A percentile compares a stretch with the other conserved stretches of the same genome.
Evolutionary conservation across 2,797 vertebrate species (phyloP).

Genomic region (Neopelma chrysocephalum): DNA sequence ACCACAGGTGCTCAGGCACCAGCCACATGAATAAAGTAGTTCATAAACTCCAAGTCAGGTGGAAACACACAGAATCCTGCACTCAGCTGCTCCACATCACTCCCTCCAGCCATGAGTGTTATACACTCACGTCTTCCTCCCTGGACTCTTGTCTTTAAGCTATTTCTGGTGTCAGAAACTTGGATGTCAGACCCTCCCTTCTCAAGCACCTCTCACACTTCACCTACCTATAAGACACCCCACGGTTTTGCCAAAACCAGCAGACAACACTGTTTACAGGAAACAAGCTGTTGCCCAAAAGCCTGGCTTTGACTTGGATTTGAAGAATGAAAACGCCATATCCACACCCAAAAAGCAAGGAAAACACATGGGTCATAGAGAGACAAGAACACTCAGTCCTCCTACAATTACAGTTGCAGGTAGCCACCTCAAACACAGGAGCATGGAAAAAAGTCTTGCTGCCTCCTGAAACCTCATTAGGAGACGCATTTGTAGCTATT

Average conservation of each 20-base stretch:
- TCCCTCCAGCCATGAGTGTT: not conserved
- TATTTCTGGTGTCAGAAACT: not conserved
- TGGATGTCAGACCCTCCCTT: not conserved
- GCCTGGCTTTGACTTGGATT: not conserved
- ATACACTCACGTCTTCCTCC: not conserved
- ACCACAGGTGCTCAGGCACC: not conserved
- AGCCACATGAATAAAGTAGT: fast-evolving
- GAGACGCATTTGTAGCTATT: not conserved
- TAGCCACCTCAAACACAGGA: not conserved
- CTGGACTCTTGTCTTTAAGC: not conserved
- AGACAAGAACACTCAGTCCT: not conserved
- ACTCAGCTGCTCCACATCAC: fast-evolving
- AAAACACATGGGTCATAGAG: not conserved
- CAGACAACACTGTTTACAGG: not conserved
- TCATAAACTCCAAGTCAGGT: not conserved
- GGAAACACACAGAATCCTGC: not conserved
- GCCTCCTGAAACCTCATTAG: not conserved
- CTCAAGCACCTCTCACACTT: not conserved
- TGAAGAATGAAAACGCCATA: not conserved
- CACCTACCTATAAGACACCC: not conserved
- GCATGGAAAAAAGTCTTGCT: not conserved
- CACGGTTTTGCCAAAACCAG: not conserved
- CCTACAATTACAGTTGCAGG: not conserved
- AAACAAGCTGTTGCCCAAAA: not conserved
- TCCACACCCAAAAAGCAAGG: not conserved